Percentiles rank a stretch among this genome's conserved stretches.
Evolutionary conservation across 2,113 vertebrate genomes (phyloP).

Genomic region (Tachysurus vachellii): DNA sequence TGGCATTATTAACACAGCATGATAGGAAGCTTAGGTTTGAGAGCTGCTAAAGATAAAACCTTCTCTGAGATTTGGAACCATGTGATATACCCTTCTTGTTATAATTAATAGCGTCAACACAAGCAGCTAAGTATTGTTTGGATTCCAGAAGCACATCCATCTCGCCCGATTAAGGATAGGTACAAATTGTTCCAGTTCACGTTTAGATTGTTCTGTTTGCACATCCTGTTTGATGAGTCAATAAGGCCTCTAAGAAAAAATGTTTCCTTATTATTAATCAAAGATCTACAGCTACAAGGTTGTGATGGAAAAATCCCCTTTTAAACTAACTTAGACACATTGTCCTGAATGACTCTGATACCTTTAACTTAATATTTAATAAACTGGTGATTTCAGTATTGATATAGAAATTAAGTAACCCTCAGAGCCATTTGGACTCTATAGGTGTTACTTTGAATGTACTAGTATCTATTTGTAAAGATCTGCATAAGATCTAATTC

Average conservation of each 20-base stretch:
- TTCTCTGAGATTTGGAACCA: neutral
- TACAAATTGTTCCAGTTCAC: neutral
- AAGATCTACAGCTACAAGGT: neutral
- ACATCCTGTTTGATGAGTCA: constrained; percentile 10
- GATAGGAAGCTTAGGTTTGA: neutral
- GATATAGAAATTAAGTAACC: neutral
- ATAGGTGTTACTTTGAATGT: neutral
- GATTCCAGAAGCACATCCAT: neutral
- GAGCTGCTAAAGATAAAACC: neutral
- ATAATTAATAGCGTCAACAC: neutral
- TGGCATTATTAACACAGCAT: constrained; percentile 53
- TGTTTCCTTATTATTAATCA: neutral
- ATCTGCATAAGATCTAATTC: neutral
- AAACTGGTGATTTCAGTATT: neutral
- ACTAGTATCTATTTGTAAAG: neutral
- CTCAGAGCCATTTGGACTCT: neutral
- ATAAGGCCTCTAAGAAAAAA: neutral
- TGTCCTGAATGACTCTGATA: neutral
- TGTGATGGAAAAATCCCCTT: neutral
- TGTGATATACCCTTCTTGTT: neutral
- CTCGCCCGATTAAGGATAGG: neutral
- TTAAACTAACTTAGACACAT: neutral
- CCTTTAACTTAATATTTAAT: neutral
- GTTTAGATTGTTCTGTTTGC: constrained; percentile 1
- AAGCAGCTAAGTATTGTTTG: neutral